Percentiles rank a stretch among this genome's conserved stretches.
These are phyloP conservation scores for Hylomyscus alleni DNA, from an alignment of 2,797 vertebrate genomes.

Conservation along the genomic window DNA sequence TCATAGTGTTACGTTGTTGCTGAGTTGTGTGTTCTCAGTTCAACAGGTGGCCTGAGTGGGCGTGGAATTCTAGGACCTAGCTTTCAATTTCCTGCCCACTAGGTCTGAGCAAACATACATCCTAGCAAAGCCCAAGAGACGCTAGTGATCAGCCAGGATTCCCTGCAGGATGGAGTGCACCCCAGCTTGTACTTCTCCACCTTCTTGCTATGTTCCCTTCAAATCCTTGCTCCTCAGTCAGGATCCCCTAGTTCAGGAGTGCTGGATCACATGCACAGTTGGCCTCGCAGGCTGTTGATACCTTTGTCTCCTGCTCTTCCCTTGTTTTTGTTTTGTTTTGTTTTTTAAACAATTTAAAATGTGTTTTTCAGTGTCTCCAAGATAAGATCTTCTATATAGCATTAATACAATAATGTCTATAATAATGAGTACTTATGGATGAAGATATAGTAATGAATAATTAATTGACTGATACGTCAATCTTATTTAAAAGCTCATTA, in stretches of 20 bases:
- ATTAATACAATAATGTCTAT: not conserved
- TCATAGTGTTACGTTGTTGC: not conserved
- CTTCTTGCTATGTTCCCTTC: not conserved
- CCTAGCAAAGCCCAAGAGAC: not conserved
- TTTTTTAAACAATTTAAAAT: not conserved
- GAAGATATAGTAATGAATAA: not conserved
- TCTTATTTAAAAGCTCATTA: not conserved
- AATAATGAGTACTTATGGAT: not conserved
- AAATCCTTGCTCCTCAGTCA: not conserved
- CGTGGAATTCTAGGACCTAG: not conserved
- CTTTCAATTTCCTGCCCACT: not conserved
- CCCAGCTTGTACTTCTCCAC: not conserved
- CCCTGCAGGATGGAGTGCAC: not conserved
- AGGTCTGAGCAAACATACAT: not conserved
- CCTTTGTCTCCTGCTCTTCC: not conserved
- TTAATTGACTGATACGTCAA: not conserved
- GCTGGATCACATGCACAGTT: not conserved
- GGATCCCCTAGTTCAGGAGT: not conserved
- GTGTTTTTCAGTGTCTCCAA: not conserved
- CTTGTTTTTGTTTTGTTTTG: no score
- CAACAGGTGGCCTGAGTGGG: not conserved
- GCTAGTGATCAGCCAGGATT: not conserved
- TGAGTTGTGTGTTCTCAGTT: not conserved
- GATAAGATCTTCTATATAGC: not conserved
- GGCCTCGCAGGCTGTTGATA: not conserved